Conservation (phyloP, 2,888 invertebrate species). For the Cephus sareptanus region DNA sequence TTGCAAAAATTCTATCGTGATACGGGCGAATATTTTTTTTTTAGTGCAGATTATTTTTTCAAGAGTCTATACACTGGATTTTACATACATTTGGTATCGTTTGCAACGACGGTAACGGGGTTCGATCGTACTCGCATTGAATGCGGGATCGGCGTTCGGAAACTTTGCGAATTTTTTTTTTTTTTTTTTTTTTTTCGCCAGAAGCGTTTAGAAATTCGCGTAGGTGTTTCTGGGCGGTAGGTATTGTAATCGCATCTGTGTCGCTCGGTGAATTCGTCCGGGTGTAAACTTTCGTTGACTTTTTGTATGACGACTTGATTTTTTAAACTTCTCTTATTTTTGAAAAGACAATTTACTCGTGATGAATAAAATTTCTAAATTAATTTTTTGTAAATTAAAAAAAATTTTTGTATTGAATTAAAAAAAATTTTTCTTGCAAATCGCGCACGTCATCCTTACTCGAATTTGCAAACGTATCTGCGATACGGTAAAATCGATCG, state of each 20-base stretch:
- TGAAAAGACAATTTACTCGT: background rate
- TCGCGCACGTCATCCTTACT: background rate
- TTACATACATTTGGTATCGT: background rate
- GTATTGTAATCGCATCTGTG: slow-evolving; percentile 6
- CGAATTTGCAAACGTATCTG: background rate
- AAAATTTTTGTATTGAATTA: background rate
- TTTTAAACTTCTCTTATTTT: background rate
- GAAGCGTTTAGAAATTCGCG: slow-evolving; percentile 38
- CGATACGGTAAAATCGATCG: background rate
- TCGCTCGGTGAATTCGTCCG: background rate
- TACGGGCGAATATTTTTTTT: background rate
- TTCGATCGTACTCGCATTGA: slow-evolving; percentile 15
- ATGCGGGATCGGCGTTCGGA: slow-evolving; percentile 23
- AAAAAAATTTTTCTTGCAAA: background rate
- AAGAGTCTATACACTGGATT: background rate
- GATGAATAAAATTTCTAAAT: background rate
- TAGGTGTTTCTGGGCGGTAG: slow-evolving; percentile 20
- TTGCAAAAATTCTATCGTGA: background rate
- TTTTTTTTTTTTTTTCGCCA: slow-evolving; percentile 20
- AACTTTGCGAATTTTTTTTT: slow-evolving; percentile 4
- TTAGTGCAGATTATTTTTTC: background rate
- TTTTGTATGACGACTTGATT: background rate
- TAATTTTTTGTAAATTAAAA: background rate
- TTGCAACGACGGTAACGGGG: background rate
- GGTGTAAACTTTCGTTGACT: background rate